Evolutionary conservation across 2,888 invertebrate species (phyloP), one percentile per base, ranked within the genome.

Genomic region (Eupelmus urozonus): DNA sequence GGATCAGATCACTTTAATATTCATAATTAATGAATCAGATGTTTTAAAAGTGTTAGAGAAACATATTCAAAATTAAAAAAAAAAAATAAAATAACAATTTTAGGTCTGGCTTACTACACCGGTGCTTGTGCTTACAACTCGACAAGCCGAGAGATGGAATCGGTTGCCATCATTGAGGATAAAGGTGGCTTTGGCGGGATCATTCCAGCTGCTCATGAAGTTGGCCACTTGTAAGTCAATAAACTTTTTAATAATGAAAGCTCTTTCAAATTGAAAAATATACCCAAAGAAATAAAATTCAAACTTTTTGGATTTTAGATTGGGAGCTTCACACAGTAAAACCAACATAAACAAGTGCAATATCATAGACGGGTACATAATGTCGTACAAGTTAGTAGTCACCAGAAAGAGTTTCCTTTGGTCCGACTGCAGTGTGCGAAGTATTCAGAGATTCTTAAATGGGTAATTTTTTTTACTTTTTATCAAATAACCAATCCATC

Each of bases 211-310:
- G 71, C 79, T 34, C 79, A 79, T 20, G 79, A 79, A 51, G 11
- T 79, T 27, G 79, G 79, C 5, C 79, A 79, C 23, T n/a, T 79
- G 79, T 79, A 45, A 75, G 77, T 40, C 23, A 20, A 20, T 42
- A 11, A 34, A 16, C 49, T n/a, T 18, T n/a, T 13, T 57, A 29
- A 7, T n/a, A 13, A 34, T 5, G 2, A 34, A 18, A 55, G 20
- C 1, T 23, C 20, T 23, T 18, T 55, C 1, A 5, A 1, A 29
- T 27, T 40, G 13, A 23, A 34, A 34, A 3, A 27, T 60, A 34
- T 60, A 1, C 11, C 7, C 13, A 57, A 59, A 25, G 29, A 1
- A 60, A n/a, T 59, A 27, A 49, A 16, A 49, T 49, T 40, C 11
- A 40, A 49, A n/a, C 29, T 66, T 42, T 49, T 49, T 4, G 11